Base-by-base conservation (phyloP, 2,113 vertebrate species). In the Dinomys branickii region DNA sequence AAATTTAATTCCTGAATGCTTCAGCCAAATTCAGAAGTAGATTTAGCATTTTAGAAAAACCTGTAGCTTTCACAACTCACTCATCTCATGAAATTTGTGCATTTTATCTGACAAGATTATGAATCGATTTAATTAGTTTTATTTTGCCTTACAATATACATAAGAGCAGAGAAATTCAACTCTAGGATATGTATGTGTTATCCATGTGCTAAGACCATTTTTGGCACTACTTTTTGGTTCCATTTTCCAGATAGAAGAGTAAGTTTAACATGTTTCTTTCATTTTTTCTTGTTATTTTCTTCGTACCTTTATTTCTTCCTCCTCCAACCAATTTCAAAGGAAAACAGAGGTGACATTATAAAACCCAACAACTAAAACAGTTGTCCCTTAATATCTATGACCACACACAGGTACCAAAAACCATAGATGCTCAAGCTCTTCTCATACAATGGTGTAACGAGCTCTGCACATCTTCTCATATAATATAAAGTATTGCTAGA, bases 1-100 rank as follows among this genome's bases (percentile, higher is more conserved):
- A 78, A 80, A 54, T 90, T 96, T 30, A 65, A 90, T 88, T 78
- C 5, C 14, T 30, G 11, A 59, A 14, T 52, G 17, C 38, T 94
- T 91, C 71, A 83, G 12, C 17, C 44, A 88, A 9, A 88, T 7
- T 83, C 5, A 52, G 22, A 19, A 22, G 16, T 38, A 93, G 54
- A 84, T 81, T n/a, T n/a, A 96, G 19, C 28, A 38, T 85, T 30
- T 54, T 44, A 84, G 61, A 81, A 84, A 93, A 89, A 83, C 28
- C 41, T 8, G 41, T 3, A 47, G 1, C 20, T 56, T 61, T 50
- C 67, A 35, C 73, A 80, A 80, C 33, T 59, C 24, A 50, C 75
- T 77, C 0, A 75, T 24, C 24, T n/a, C 33, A 77, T 4, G 47
- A 73, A 90, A 84, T 86, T 59, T 81, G 24, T 80, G 86, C 2